These are phyloP conservation scores for Phalacrocorax aristotelis DNA, from an alignment of 2,113 vertebrate species.

Conservation along the genomic window DNA sequence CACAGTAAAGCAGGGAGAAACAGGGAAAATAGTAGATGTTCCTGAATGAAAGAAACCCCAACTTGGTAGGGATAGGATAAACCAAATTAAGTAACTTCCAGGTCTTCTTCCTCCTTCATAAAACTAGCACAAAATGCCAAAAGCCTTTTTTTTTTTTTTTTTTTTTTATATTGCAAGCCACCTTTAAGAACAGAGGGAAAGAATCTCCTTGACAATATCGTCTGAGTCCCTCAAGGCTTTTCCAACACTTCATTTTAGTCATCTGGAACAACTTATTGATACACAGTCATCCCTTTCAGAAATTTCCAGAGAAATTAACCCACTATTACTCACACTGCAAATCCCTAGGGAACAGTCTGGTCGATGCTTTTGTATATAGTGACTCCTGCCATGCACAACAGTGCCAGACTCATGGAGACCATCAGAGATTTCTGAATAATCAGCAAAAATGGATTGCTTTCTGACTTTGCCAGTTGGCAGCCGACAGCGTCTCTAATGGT, in stretches of 20 bases:
- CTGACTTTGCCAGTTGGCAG: neutral
- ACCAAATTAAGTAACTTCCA: neutral
- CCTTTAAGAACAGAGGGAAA: neutral
- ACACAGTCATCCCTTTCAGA: constrained; percentile 1
- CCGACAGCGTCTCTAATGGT: neutral
- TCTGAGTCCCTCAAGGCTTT: neutral
- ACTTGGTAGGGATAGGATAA: neutral
- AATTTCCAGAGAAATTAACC: constrained; percentile 32
- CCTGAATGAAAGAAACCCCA: neutral
- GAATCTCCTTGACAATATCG: neutral
- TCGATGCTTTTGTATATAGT: neutral
- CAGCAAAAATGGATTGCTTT: neutral
- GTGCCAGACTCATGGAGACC: neutral
- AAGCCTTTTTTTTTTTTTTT: neutral
- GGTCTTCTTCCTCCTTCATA: neutral
- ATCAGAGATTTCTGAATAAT: neutral
- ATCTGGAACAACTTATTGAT: constrained; percentile 43
- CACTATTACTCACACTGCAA: neutral
- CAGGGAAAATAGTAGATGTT: neutral
- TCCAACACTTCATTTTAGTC: constrained; percentile 32
- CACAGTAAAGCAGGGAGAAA: neutral
- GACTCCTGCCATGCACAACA: neutral
- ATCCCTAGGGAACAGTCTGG: neutral
- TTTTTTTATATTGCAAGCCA: neutral
- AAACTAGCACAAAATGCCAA: neutral